Evolutionary conservation across 2,888 invertebrate species (phyloP).

Genomic region (Rhamnusium bicolor): DNA sequence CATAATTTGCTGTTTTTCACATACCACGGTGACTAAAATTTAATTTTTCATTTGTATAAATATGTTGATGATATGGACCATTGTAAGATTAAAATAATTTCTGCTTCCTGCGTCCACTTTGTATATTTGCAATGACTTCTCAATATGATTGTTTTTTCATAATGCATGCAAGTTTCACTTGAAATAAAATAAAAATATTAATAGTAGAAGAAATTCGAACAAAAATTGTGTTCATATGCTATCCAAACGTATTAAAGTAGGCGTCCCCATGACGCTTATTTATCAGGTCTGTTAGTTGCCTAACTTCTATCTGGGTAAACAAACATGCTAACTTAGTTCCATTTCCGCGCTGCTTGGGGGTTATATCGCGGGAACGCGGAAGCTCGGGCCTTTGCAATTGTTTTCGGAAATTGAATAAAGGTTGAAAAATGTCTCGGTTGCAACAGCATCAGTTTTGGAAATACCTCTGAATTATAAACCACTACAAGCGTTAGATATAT

Average conservation of each 20-base stretch:
- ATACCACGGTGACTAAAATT: too few species aligned
- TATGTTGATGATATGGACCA: too few species aligned
- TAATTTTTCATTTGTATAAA: too few species aligned
- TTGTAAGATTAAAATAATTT: too few species aligned
- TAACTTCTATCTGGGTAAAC: conserved; percentile 54
- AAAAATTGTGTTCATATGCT: conserved; percentile 29
- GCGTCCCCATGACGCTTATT: conserved; percentile 61
- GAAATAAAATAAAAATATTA: conserved; percentile 6
- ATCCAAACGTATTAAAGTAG: conserved; percentile 58
- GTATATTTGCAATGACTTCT: too few species aligned
- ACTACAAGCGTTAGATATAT: neutral
- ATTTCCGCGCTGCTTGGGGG: conserved; percentile 57
- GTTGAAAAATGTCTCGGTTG: conserved; percentile 69
- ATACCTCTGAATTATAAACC: conserved; percentile 43
- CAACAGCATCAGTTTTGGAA: conserved; percentile 49
- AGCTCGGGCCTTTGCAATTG: conserved; percentile 63
- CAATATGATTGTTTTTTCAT: too few species aligned
- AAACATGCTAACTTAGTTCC: conserved; percentile 62
- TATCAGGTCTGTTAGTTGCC: conserved; percentile 52
- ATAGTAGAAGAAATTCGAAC: neutral
- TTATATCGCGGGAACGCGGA: conserved; percentile 49
- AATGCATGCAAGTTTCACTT: too few species aligned
- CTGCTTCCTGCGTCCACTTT: too few species aligned
- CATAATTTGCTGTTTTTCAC: too few species aligned
- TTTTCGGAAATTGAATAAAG: conserved; percentile 73